These are phyloP conservation scores for Pardalotus punctatus DNA, from an alignment of 2,113 vertebrate species.

Conservation along the genomic window DNA sequence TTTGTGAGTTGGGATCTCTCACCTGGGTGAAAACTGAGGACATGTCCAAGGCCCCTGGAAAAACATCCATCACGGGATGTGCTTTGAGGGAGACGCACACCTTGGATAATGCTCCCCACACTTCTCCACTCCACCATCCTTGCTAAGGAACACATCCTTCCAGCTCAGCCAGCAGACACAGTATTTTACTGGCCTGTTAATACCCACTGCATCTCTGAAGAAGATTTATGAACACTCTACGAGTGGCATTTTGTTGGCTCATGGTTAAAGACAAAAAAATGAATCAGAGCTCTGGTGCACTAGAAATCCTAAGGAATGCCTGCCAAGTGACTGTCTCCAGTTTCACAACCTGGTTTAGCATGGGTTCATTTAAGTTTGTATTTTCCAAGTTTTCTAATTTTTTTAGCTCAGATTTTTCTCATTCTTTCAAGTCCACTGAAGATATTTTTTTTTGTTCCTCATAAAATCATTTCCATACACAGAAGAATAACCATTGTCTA, in stretches of 20 bases:
- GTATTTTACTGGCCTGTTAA: not conserved
- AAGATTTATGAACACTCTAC: not conserved
- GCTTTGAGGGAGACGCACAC: not conserved
- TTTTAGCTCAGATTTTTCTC: not conserved
- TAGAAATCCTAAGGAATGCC: not conserved
- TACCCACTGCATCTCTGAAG: not conserved
- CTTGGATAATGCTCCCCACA: not conserved
- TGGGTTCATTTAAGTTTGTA: not conserved
- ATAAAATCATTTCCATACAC: not conserved
- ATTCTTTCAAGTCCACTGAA: not conserved
- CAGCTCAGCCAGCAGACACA: accelerated
- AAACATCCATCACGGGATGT: not conserved
- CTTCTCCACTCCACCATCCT: not conserved
- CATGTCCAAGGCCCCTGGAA: not conserved
- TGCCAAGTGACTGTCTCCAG: not conserved
- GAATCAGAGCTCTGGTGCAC: not conserved
- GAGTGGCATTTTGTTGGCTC: not conserved
- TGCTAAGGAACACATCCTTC: not conserved
- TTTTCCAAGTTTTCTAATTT: not conserved
- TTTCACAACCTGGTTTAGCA: not conserved
- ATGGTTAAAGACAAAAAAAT: not conserved
- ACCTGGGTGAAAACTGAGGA: not conserved
- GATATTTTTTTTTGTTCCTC: not conserved
- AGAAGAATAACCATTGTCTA: not conserved
- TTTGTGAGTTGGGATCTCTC: not conserved